Conservation (phyloP, 2,113 vertebrate species). For the Burhinus oedicnemus region DNA sequence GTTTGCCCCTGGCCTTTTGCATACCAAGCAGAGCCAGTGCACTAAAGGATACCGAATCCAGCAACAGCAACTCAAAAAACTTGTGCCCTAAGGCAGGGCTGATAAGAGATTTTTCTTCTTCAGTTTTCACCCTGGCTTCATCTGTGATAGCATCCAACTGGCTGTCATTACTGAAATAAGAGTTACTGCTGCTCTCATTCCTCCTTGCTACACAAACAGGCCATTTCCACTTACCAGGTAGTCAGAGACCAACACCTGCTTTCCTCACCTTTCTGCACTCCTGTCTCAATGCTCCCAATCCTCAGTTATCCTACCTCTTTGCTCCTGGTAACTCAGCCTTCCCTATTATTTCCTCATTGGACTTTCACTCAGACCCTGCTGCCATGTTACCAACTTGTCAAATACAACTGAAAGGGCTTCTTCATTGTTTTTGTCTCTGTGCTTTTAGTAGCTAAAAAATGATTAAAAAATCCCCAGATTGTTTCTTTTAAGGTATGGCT, state of each 20-base stretch:
- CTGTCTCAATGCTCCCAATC: neutral
- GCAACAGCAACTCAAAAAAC: neutral
- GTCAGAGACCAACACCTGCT: neutral
- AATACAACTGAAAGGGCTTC: neutral
- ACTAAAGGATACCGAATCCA: neutral
- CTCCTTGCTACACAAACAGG: neutral
- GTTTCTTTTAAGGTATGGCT: constrained; percentile 2
- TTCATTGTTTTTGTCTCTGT: neutral
- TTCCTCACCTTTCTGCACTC: neutral
- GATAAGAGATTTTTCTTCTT: neutral
- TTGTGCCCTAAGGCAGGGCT: neutral
- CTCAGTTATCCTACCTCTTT: neutral
- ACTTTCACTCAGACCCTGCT: neutral
- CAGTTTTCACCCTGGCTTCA: neutral
- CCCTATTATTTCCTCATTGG: neutral
- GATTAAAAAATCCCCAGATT: neutral
- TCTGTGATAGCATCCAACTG: neutral
- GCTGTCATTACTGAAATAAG: neutral
- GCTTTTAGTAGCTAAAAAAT: neutral
- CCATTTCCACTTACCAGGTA: neutral
- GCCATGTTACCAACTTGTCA: neutral
- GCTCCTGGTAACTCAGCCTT: neutral
- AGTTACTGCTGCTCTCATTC: neutral
- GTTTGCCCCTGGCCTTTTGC: neutral
- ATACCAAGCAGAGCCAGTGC: neutral